A percentile compares a stretch with the other conserved stretches of the same genome.
These are phyloP conservation scores for Sclerodermus sp. DNA, from an alignment of 2,888 invertebrate species.

Conservation along the genomic window DNA sequence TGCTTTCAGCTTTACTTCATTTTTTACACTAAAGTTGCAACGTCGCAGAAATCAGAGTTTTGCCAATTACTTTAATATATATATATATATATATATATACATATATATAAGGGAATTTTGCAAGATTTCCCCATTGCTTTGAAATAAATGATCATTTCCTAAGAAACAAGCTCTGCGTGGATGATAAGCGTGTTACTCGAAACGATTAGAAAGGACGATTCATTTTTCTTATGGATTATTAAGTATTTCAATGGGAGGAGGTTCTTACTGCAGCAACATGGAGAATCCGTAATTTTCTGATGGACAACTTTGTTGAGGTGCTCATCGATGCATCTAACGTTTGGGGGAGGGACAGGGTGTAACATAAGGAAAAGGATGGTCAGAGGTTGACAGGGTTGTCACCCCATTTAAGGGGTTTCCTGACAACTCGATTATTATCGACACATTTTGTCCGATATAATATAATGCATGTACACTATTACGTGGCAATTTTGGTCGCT, in stretches of 20 bases:
- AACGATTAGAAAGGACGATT: no score
- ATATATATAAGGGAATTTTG: no score
- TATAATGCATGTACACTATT: slow-evolving; percentile 21
- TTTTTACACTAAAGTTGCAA: no score
- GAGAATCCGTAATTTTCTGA: slow-evolving; percentile 39
- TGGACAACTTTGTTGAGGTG: slow-evolving; percentile 43
- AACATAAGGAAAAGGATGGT: slow-evolving; percentile 53
- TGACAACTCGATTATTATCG: slow-evolving; percentile 31
- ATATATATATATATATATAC: no score
- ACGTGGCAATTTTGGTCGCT: slow-evolving; percentile 18
- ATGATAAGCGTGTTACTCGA: no score
- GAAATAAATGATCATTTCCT: no score
- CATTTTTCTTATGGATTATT: no score
- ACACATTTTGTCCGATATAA: slow-evolving; percentile 6
- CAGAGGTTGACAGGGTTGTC: slow-evolving; percentile 42
- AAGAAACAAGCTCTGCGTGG: no score
- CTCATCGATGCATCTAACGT: slow-evolving; percentile 51
- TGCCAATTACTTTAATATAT: not conserved
- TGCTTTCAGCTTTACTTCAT: no score
- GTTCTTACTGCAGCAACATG: no score
- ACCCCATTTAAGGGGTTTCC: slow-evolving; percentile 41
- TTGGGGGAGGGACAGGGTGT: slow-evolving; percentile 56
- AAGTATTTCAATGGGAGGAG: no score
- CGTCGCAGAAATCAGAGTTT: not conserved
- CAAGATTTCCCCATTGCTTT: no score